A percentile compares a stretch with the other conserved stretches of the same genome.
These are phyloP conservation scores for Tachycineta bicolor DNA, from an alignment of 2,113 vertebrate species.

Conservation along the genomic window DNA sequence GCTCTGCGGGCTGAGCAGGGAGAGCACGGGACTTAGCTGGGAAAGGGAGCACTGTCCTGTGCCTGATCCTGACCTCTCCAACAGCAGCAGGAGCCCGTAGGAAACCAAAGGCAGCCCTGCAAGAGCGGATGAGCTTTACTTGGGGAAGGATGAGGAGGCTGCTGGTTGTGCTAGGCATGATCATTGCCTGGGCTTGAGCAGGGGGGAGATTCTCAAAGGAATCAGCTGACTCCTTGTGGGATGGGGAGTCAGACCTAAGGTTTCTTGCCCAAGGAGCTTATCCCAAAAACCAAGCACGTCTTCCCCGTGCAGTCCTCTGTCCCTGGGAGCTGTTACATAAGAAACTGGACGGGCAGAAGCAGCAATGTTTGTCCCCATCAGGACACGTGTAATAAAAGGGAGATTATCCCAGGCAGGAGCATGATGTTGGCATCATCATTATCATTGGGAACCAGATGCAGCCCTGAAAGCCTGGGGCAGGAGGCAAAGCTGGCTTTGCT, in stretches of 20 bases:
- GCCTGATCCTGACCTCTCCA: not conserved
- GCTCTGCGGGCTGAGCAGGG: not conserved
- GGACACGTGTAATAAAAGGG: not conserved
- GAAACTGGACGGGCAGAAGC: not conserved
- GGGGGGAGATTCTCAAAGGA: not conserved
- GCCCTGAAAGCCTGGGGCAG: not conserved
- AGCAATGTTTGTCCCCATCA: not conserved
- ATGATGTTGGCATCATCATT: not conserved
- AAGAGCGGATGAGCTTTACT: not conserved
- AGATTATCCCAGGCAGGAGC: not conserved
- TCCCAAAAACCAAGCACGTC: not conserved
- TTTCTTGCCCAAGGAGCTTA: not conserved
- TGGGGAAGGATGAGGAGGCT: not conserved
- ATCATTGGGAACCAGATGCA: not conserved
- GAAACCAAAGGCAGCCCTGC: not conserved
- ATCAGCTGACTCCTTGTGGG: not conserved
- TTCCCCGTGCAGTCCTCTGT: fast-evolving
- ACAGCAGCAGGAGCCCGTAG: fast-evolving
- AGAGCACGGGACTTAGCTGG: not conserved
- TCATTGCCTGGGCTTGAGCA: fast-evolving
- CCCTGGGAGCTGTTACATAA: not conserved
- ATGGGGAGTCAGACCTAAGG: not conserved
- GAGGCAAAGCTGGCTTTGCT: not conserved
- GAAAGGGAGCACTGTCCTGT: not conserved
- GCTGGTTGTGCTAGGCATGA: not conserved